Conservation (phyloP, 2,888 invertebrate genomes). For the Drosophila limbata region DNA sequence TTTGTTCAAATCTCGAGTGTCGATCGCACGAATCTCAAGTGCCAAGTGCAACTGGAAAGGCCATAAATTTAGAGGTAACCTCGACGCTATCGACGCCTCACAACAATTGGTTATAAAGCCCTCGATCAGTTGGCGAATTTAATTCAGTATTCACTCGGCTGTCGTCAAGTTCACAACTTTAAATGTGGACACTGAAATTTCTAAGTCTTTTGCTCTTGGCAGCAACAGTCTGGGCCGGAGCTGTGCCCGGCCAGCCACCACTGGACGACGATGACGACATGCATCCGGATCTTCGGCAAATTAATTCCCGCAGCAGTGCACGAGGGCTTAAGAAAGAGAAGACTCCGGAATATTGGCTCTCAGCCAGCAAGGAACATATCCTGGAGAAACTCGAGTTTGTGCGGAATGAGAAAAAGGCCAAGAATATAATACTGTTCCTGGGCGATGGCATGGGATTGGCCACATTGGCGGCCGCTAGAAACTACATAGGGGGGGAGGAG, state of each 20-base stretch:
- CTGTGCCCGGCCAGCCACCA: slow-evolving; percentile 49
- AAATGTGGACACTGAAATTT: slow-evolving; percentile 35
- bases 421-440: slow-evolving; percentile 92
- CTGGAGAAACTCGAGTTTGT: slow-evolving; percentile 70
- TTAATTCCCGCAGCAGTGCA: neutral
- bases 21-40: slow-evolving; percentile 62
- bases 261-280: slow-evolving; percentile 53
- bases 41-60: slow-evolving; percentile 33
- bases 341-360: slow-evolving; percentile 70
- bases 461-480: slow-evolving; percentile 91
- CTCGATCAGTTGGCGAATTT: neutral
- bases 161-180: slow-evolving; percentile 13
- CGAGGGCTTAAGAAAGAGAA: slow-evolving; percentile 46
- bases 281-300: slow-evolving; percentile 68
- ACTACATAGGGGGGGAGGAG: slow-evolving; percentile 91
- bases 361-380: slow-evolving; percentile 67
- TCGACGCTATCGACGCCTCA: slow-evolving; percentile 32
- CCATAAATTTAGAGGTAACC: slow-evolving; percentile 47
- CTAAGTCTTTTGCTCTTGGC: slow-evolving; percentile 32
- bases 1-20: slow-evolving; percentile 58
- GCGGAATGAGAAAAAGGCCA: slow-evolving; percentile 86
- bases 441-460: slow-evolving; percentile 96
- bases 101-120: slow-evolving; percentile 57
- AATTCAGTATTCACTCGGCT: slow-evolving; percentile 53
- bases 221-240: slow-evolving; percentile 41